A percentile compares a stretch with the other conserved stretches of the same genome.
phyloP scores from a whole-genome alignment of 2,888 invertebrate species.

The Camponotus fellah region DNA sequence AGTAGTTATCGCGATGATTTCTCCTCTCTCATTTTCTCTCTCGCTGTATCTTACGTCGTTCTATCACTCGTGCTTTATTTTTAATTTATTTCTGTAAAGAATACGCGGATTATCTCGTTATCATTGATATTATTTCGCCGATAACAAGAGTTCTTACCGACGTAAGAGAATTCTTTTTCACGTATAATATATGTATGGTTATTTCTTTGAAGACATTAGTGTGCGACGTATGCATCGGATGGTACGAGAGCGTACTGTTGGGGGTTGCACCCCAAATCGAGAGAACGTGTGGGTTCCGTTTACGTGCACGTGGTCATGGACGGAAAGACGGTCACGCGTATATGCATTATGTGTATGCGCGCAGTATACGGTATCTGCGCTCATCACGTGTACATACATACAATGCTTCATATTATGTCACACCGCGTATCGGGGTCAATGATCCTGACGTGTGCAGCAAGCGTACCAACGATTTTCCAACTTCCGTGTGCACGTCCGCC shows the following conservation, averaged over 20 bases:
- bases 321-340: not conserved
- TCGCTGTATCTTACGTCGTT: not conserved
- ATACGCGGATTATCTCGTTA: slow-evolving; percentile 29
- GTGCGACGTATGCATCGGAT: slow-evolving; percentile 4
- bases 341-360: slow-evolving; percentile 13
- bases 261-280: slow-evolving; percentile 39
- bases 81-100: not conserved
- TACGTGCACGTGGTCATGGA: slow-evolving; percentile 49
- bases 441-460: slow-evolving; percentile 83
- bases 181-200: not conserved
- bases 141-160: slow-evolving; percentile 39
- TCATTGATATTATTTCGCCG: slow-evolving; percentile 11
- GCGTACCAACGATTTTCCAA: slow-evolving; percentile 80
- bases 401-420: slow-evolving; percentile 67
- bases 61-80: not conserved
- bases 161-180: slow-evolving; percentile 1
- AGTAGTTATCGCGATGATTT: not conserved
- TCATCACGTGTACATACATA: slow-evolving; percentile 64
- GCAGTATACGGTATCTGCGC: slow-evolving; percentile 53
- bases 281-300: slow-evolving; percentile 38
- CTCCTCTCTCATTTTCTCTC: not conserved
- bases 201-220: slow-evolving; percentile 10
- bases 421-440: slow-evolving; percentile 78
- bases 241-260: slow-evolving; percentile 24
- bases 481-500: slow-evolving; percentile 55